These are phyloP conservation scores for Parotia lawesii DNA, from an alignment of 2,113 vertebrate genomes.

Conservation along the genomic window DNA sequence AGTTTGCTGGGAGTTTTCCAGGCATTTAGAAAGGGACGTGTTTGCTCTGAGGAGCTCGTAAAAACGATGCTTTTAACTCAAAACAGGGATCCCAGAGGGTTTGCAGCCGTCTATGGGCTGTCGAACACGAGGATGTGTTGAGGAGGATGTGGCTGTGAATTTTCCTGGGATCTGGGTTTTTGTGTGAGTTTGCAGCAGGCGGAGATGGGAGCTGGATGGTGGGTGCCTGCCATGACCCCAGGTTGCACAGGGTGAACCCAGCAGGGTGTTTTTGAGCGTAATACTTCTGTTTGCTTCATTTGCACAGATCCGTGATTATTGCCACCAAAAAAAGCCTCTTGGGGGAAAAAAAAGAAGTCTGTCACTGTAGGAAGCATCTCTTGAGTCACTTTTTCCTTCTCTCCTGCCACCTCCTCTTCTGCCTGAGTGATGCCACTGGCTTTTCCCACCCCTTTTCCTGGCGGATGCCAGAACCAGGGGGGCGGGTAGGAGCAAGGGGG, in stretches of 20 bases:
- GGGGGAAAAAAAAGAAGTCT: neutral
- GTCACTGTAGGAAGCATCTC: neutral
- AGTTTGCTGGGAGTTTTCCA: slow-evolving; percentile 15
- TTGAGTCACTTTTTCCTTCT: neutral
- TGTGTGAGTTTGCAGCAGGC: neutral
- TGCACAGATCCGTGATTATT: accelerated
- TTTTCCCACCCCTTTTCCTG: neutral
- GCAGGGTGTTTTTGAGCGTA: neutral
- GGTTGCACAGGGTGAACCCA: neutral
- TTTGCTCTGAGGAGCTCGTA: neutral
- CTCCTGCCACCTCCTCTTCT: neutral
- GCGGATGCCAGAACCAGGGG: neutral
- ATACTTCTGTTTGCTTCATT: neutral
- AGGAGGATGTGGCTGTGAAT: neutral
- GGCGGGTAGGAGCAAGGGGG: neutral
- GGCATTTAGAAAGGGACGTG: neutral
- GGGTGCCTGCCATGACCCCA: neutral
- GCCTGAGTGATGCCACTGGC: neutral
- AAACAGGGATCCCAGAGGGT: neutral
- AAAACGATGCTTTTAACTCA: neutral
- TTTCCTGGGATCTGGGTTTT: neutral
- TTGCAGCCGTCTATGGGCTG: neutral
- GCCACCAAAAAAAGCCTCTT: neutral
- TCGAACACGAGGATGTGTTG: accelerated
- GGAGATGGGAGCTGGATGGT: accelerated